These are phyloP conservation scores for Hirtodrosophila confusa DNA, from an alignment of 2,888 invertebrate genomes.

Conservation along the genomic window DNA sequence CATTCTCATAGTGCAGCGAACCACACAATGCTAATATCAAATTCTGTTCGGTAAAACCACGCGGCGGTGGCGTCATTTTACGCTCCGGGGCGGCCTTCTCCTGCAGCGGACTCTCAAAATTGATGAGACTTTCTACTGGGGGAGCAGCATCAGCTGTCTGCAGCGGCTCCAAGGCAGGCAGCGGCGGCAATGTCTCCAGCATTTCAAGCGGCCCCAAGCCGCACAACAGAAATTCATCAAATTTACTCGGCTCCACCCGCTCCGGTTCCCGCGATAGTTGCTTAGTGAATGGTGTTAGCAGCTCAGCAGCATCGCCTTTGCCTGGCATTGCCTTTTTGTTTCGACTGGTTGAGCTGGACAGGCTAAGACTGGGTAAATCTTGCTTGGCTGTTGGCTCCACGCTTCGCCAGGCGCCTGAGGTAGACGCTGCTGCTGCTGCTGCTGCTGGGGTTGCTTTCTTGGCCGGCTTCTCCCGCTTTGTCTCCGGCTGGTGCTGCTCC, in stretches of 20 bases:
- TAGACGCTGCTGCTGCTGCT: not conserved
- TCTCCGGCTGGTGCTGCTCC: not conserved
- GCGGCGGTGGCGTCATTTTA: slow-evolving; percentile 69
- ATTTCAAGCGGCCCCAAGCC: slow-evolving; percentile 57
- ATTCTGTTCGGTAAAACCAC: slow-evolving; percentile 80
- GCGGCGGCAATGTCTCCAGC: slow-evolving; percentile 70
- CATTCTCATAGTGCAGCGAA: slow-evolving; percentile 82
- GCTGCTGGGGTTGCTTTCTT: too few relatives aligned
- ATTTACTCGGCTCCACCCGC: slow-evolving; percentile 16
- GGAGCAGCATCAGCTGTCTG: slow-evolving; percentile 24
- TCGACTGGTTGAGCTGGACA: too few relatives aligned
- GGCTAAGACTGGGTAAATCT: too few relatives aligned
- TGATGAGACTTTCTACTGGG: slow-evolving; percentile 77
- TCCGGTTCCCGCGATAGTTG: too few relatives aligned
- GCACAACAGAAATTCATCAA: slow-evolving; percentile 68
- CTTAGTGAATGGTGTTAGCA: too few relatives aligned
- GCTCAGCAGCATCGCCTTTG: too few relatives aligned
- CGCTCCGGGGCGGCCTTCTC: slow-evolving; percentile 65
- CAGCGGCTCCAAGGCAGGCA: slow-evolving; percentile 75
- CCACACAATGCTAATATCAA: slow-evolving; percentile 83
- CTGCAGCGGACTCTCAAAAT: slow-evolving; percentile 82
- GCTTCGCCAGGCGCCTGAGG: too few relatives aligned
- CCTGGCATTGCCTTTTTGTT: too few relatives aligned
- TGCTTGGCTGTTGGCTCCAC: too few relatives aligned
- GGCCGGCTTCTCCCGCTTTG: not conserved